phyloP scores from a whole-genome alignment of 2,888 invertebrate species.

The Melikaiella ostensackeni region DNA sequence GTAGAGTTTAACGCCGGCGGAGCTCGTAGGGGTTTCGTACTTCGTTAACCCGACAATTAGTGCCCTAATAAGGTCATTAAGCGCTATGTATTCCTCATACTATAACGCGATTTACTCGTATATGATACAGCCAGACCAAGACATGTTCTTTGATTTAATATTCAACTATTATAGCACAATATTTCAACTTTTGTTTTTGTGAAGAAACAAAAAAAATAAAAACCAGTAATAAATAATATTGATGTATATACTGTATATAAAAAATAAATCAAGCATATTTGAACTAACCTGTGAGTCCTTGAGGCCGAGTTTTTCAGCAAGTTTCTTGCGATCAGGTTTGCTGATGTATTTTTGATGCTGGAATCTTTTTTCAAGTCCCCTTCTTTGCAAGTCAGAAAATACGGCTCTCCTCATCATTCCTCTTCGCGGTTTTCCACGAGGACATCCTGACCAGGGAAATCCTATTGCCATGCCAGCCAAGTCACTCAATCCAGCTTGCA shows the following conservation, averaged over 20 bases:
- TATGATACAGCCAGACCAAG: background rate
- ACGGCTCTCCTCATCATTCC: conserved; percentile 99
- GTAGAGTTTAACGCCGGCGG: conserved; percentile 47
- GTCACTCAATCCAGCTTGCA: conserved; percentile 70
- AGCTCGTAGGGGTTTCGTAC: conserved; percentile 54
- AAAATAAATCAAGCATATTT: background rate
- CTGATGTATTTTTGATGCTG: conserved; percentile 99
- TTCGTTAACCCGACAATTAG: conserved; percentile 68
- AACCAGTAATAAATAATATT: background rate
- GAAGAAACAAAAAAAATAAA: background rate
- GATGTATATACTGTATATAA: background rate
- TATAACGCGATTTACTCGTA: background rate
- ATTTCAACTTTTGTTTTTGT: background rate
- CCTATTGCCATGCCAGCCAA: conserved; percentile 76
- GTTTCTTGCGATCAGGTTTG: conserved; percentile 97
- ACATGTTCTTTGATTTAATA: background rate
- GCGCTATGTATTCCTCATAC: conserved; percentile 51
- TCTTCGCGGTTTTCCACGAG: conserved; percentile 93
- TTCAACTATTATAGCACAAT: background rate
- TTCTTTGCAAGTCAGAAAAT: conserved; percentile 96
- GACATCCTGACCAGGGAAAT: conserved; percentile 95
- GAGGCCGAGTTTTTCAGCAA: conserved; percentile 96
- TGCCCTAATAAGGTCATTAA: conserved; percentile 67
- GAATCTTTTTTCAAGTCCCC: conserved; percentile 96
- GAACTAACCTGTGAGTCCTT: conserved; percentile 96